Base-by-base conservation (phyloP, 2,797 vertebrate species). In the Eulemur mongoz region DNA sequence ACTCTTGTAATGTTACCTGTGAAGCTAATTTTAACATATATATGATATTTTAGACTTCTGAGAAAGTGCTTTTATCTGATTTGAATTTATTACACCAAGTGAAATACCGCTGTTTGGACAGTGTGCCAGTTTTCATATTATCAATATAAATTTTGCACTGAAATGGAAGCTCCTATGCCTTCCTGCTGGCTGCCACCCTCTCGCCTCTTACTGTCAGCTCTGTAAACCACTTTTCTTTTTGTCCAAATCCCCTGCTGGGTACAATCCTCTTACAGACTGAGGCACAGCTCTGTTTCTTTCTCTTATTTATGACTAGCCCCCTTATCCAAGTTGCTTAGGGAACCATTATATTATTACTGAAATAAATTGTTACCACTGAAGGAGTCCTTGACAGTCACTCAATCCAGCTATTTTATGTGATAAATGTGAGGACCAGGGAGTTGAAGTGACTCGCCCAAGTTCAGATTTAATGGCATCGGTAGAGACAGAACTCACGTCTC, bases 331-430 rank as follows among this genome's bases (percentile, higher is more conserved):
- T 90, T 91, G 27, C 67, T 90, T 82, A 90, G 80, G 94, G 91
- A 96, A 79, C 61, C 48, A 80, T 78, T 67, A 73, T 79, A 35
- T 95, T 92, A 91, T 89, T 89, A 85, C 80, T 61, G 83, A 96
- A 92, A 88, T 92, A 72, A 76, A 90, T 32, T 57, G 59, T 67
- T 88, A 76, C 12, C 65, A 35, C 52, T 52, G 61, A 78, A 84
- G 95, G 18, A 38, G 59, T 91, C 54, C 72, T 92, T 70, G 88
- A 63, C 81, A 45, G 45, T 61, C 78, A 45, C n/a, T 91, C 38
- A 89, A 23, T 6, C 84, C 52, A 85, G 57, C 20, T 13, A 63
- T 93, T 90, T 87, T 18, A 22, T 75, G 72, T 89, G 89, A 89
- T 57, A 45, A 85, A 73, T 43, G 50, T 43, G 50, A 78, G 23